These are phyloP conservation scores for Acleris literana DNA, from an alignment of 2,888 invertebrate species.

Conservation along the genomic window DNA sequence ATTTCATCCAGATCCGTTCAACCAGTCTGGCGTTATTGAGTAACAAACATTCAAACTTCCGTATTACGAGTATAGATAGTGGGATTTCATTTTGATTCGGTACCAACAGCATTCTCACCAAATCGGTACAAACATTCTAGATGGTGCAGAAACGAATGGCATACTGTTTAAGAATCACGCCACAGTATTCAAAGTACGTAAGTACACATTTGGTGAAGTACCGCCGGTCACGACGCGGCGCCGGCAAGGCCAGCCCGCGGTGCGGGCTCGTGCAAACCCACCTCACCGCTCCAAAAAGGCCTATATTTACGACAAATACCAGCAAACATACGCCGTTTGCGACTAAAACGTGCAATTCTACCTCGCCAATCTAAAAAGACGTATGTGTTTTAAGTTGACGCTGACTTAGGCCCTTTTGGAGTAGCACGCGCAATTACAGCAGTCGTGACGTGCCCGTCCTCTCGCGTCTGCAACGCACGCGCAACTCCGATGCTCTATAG, in stretches of 20 bases:
- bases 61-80: no score
- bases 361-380: conserved; percentile 3
- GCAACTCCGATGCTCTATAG: conserved; percentile 8
- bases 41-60: no score
- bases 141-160: not conserved
- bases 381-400: not conserved
- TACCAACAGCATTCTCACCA: no score
- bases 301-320: not conserved
- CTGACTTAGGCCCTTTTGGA: conserved; percentile 21
- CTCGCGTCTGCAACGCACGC: conserved; percentile 38
- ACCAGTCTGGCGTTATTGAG: no score
- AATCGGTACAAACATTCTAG: no score
- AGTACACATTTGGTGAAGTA: conserved; percentile 29
- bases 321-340: conserved; percentile 16
- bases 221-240: conserved; percentile 25
- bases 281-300: conserved; percentile 5
- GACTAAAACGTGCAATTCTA: conserved; percentile 24
- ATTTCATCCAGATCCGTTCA: no score
- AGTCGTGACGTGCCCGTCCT: conserved; percentile 65
- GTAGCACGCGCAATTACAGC: conserved; percentile 29
- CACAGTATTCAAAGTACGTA: conserved; percentile 6
- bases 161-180: not conserved
- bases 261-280: conserved; percentile 15
- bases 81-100: no score
- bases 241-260: conserved; percentile 30